phyloP scores from a whole-genome alignment of 2,888 invertebrate species.

The Oscheius sp. region DNA sequence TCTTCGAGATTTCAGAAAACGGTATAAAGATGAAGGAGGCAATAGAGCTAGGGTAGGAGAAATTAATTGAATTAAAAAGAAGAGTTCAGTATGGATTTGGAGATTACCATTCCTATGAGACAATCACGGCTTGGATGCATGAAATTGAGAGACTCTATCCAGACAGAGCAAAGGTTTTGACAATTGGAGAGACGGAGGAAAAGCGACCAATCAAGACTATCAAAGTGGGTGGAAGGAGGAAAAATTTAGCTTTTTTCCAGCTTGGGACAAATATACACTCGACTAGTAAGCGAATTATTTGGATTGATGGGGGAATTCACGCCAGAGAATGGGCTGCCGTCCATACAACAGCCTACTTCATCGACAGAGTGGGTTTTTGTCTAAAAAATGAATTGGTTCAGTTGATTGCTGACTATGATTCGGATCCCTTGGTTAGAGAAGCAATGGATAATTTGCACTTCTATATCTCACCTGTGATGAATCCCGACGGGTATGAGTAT shows the following conservation, averaged over 20 bases:
- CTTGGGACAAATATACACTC: conserved; percentile 59
- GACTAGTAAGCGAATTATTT: conserved; percentile 59
- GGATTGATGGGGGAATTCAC: conserved; percentile 70
- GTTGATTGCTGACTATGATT: conserved; percentile 62
- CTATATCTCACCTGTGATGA: conserved; percentile 64
- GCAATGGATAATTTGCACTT: conserved; percentile 57
- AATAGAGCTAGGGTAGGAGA: conserved; percentile 44
- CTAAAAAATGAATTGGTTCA: conserved; percentile 19
- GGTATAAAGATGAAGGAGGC: conserved; percentile 51
- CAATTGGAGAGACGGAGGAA: conserved; percentile 65
- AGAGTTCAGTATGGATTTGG: conserved; percentile 54
- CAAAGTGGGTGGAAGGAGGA: conserved; percentile 45
- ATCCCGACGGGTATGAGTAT: conserved; percentile 64
- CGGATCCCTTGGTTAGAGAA: conserved; percentile 37
- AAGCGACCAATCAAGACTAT: conserved; percentile 64
- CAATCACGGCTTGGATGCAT: conserved; percentile 63
- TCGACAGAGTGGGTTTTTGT: conserved; percentile 57
- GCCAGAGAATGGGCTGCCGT: conserved; percentile 69
- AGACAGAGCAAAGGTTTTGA: conserved; percentile 58
- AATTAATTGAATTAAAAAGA: background rate
- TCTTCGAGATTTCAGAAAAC: conserved; percentile 35
- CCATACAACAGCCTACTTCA: conserved; percentile 68
- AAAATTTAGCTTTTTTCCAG: conserved; percentile 33
- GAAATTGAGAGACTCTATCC: conserved; percentile 66
- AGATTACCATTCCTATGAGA: conserved; percentile 66